Percentiles rank a stretch among this genome's conserved stretches.
phyloP scores from a whole-genome alignment of 2,113 vertebrate genomes.

The Urocynchramus pylzowi region DNA sequence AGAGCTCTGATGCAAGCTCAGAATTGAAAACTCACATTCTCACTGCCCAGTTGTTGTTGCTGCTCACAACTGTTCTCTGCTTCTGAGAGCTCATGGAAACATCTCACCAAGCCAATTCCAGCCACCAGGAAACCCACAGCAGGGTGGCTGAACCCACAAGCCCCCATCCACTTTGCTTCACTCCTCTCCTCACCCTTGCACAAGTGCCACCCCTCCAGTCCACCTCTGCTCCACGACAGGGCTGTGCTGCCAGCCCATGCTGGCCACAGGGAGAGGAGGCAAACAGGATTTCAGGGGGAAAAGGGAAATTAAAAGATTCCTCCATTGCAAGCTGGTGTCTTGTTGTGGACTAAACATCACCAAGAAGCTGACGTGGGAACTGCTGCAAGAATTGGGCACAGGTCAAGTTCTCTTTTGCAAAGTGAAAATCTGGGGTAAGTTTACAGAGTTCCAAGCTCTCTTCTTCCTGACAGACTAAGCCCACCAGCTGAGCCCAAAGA shows the following conservation, averaged over 20 bases:
- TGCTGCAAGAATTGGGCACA: not conserved
- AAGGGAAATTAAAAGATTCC: not conserved
- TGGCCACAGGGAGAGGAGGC: not conserved
- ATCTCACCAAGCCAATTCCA: not conserved
- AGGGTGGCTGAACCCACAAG: not conserved
- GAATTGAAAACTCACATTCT: not conserved
- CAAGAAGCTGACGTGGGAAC: not conserved
- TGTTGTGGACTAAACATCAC: not conserved
- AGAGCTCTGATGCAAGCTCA: not conserved
- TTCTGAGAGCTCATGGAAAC: not conserved
- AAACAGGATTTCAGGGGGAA: not conserved
- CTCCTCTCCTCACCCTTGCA: not conserved
- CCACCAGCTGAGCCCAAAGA: not conserved
- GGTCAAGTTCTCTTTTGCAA: not conserved
- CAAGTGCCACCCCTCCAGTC: rapidly evolving
- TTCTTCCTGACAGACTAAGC: not conserved
- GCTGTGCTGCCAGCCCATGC: not conserved
- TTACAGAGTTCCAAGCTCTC: not conserved
- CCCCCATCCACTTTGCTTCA: rapidly evolving
- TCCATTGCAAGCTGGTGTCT: not conserved
- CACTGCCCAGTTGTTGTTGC: rapidly evolving
- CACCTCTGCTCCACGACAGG: rapidly evolving
- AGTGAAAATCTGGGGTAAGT: not conserved
- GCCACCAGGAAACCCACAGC: not conserved
- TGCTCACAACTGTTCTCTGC: not conserved